Evolutionary conservation across 2,888 invertebrate genomes (phyloP), one percentile per base, ranked within the genome.

Genomic region (Nephrotoma appendiculata): DNA sequence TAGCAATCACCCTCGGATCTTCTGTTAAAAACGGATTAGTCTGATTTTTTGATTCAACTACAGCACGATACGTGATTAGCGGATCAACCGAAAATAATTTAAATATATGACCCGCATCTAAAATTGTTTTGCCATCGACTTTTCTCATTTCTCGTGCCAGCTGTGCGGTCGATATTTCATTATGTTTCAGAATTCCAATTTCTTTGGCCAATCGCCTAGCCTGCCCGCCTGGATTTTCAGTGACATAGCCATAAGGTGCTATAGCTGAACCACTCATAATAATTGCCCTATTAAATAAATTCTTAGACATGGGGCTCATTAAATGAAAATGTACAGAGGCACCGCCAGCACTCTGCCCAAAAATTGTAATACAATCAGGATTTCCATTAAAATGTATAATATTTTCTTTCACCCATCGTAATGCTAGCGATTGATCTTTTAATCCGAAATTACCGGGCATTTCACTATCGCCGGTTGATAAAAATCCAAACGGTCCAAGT

Each of bases 61-160:
- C 92, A 0, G 92, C 91, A 0, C 91, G 90, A 88, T 91, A 93
- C 86, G 92, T 90, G 0, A 91, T 91, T 87, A 93, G 88, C 5
- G 93, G 93, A 89, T 93, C 93, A 2, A 92, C 90, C 84, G 91
- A 90, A 92, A 93, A 93, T 83, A 92, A 93, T 88, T 93, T 93
- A 45, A 93, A 91, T 0, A 90, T 89, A 89, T 92, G 92, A 9
- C 91, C 91, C 5, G 91, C 90, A 42, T 91, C 89, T 4, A 92
- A 87, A 15, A 93, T 89, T 5, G 88, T 89, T 0, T 88, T 86
- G 0, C 91, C 92, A 87, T 92, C 90, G 0, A 92, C 89, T 1
- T 89, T 87, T 52, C 93, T 90, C 41, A 93, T 89, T 12, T 92
- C 92, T 0, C 90, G 89, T 0, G 92, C 89, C 52, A 93, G 87